Evolutionary conservation across 2,797 vertebrate genomes (phyloP).

Genomic region (Toxotes lorentzi): DNA sequence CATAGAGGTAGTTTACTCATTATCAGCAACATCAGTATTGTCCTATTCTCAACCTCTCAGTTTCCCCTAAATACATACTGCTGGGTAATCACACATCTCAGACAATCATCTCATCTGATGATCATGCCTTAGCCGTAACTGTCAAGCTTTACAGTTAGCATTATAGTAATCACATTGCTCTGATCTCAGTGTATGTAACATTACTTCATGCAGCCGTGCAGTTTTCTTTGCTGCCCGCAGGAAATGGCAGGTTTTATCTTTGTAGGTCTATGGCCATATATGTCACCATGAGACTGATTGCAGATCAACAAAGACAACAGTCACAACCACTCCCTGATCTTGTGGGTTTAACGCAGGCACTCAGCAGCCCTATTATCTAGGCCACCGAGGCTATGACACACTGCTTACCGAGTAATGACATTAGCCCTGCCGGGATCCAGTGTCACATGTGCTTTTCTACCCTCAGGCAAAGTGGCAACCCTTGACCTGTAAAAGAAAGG

Average conservation of each 20-base stretch:
- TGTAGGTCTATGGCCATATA: conserved; percentile 54
- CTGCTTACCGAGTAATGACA: conserved; percentile 69
- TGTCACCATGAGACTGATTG: conserved; percentile 71
- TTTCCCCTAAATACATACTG: conserved; percentile 19
- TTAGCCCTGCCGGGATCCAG: conserved; percentile 72
- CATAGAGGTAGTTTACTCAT: conserved; percentile 11
- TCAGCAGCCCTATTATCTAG: conserved; percentile 59
- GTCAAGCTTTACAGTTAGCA: not conserved
- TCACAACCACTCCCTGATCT: conserved; percentile 73
- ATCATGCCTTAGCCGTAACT: not conserved
- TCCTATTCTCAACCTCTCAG: conserved; percentile 1
- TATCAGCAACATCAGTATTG: conserved; percentile 1
- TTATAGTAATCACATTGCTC: conserved; percentile 20
- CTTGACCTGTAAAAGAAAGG: conserved; percentile 77
- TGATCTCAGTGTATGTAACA: conserved; percentile 42
- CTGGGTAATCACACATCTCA: conserved; percentile 17
- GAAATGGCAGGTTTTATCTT: conserved; percentile 65
- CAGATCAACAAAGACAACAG: conserved; percentile 76
- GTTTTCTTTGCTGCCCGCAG: conserved; percentile 39
- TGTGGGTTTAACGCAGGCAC: conserved; percentile 63
- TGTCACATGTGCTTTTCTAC: conserved; percentile 74
- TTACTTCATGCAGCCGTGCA: conserved; percentile 10
- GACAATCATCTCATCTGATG: conserved; percentile 18
- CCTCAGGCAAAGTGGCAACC: conserved; percentile 72
- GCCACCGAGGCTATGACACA: conserved; percentile 57